Evolutionary conservation across 2,113 vertebrate species (phyloP).

Genomic region (Tachuris rubrigastra): DNA sequence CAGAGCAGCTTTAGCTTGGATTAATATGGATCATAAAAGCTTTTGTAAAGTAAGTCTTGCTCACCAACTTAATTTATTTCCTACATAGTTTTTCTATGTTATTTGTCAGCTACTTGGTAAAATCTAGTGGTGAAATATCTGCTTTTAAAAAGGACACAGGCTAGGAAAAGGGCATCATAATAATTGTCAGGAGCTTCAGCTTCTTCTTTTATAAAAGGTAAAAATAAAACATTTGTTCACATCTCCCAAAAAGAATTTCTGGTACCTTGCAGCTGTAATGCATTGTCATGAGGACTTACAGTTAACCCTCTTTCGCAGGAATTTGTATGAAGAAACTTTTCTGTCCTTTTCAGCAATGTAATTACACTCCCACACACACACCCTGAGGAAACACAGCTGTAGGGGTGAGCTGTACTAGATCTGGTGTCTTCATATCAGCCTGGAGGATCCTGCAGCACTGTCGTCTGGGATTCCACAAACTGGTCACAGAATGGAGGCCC

Average conservation of each 20-base stretch:
- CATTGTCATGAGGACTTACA: not conserved
- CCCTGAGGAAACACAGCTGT: not conserved
- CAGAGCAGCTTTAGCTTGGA: not conserved
- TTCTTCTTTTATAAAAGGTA: not conserved
- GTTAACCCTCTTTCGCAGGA: not conserved
- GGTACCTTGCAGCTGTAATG: not conserved
- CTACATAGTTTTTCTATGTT: not conserved
- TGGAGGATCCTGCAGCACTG: not conserved
- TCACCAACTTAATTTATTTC: not conserved
- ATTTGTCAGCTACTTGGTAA: not conserved
- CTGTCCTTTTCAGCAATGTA: not conserved
- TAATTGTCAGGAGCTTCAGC: not conserved
- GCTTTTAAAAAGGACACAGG: not conserved
- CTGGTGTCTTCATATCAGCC: not conserved
- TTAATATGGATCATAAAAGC: not conserved
- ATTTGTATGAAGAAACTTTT: not conserved
- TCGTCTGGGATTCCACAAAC: not conserved
- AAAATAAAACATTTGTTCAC: not conserved
- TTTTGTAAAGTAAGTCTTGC: not conserved
- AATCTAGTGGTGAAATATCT: not conserved
- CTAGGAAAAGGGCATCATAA: accelerated
- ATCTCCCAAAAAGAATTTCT: not conserved
- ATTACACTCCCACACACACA: not conserved
- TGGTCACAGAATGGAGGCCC: not conserved
- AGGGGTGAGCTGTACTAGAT: not conserved